These are phyloP conservation scores for Nymphalis polychloros DNA, from an alignment of 2,888 invertebrate genomes.

Conservation along the genomic window DNA sequence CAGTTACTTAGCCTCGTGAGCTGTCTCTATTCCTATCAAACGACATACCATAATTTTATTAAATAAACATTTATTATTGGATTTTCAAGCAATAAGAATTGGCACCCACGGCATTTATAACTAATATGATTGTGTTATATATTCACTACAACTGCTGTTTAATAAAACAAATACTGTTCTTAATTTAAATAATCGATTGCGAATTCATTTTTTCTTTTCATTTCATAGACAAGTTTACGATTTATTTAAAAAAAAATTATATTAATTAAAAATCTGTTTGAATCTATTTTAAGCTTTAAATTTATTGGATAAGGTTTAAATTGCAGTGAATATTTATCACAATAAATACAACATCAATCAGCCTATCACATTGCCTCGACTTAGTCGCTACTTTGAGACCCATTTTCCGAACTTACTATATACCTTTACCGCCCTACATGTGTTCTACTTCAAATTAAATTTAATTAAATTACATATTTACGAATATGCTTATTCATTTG, in stretches of 20 bases:
- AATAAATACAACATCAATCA: conserved; percentile 39
- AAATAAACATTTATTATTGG: conserved; percentile 36
- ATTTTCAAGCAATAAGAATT: conserved; percentile 51
- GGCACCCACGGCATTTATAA: conserved; percentile 53
- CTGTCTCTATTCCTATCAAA: conserved; percentile 29
- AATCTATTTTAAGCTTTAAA: background rate
- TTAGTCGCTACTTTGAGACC: conserved; percentile 67
- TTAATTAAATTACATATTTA: conserved; percentile 18
- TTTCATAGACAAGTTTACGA: background rate
- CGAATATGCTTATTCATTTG: conserved; percentile 20
- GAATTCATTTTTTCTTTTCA: background rate
- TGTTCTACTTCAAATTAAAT: conserved; percentile 21
- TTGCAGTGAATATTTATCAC: conserved; percentile 37
- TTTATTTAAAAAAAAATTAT: background rate
- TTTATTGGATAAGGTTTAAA: background rate
- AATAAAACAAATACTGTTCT: background rate
- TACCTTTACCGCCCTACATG: conserved; percentile 30
- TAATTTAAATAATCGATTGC: background rate
- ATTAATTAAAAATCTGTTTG: background rate
- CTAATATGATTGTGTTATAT: conserved; percentile 44
- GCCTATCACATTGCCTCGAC: conserved; percentile 54
- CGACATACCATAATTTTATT: conserved; percentile 24
- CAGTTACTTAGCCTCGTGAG: conserved; percentile 41
- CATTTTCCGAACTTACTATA: conserved; percentile 52
- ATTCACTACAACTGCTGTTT: conserved; percentile 36